These are phyloP conservation scores for Babylonia areolata DNA, from an alignment of 1,140 invertebrate species.

Conservation along the genomic window DNA sequence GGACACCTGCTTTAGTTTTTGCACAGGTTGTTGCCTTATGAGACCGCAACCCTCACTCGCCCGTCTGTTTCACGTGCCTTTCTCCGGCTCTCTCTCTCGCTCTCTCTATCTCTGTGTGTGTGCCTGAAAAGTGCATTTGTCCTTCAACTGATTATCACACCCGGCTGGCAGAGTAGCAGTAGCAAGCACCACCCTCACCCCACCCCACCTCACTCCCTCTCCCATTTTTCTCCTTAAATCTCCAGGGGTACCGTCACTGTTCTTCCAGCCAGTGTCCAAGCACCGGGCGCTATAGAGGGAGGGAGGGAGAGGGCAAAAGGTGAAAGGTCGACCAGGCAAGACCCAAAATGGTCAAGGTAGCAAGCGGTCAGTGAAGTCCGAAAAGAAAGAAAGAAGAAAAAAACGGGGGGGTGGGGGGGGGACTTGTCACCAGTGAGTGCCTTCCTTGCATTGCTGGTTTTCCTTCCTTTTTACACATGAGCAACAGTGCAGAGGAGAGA, in stretches of 20 bases:
- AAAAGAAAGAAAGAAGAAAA: background rate
- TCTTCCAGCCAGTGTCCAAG: background rate
- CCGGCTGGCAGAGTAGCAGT: too few relatives aligned
- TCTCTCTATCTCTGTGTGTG: constrained; percentile 18
- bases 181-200: too few relatives aligned
- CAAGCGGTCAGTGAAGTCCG: background rate
- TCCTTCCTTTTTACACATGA: too few relatives aligned
- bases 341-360: constrained; percentile 16
- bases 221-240: background rate
- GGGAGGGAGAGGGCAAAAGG: constrained; percentile 16
- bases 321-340: background rate
- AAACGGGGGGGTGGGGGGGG: background rate
- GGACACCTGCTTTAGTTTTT: too few relatives aligned
- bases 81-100: constrained; percentile 22
- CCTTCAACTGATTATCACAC: background rate
- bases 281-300: too few relatives aligned
- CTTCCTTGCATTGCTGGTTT: too few relatives aligned
- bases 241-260: background rate
- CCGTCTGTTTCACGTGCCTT: too few relatives aligned
- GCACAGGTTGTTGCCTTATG: too few relatives aligned
- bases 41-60: too few relatives aligned
- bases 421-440: too few relatives aligned
- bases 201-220: background rate
- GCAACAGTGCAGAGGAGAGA: too few relatives aligned
- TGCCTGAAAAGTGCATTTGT: too few relatives aligned